Evolutionary conservation across 2,888 invertebrate species (phyloP).

Genomic region (Actias luna): DNA sequence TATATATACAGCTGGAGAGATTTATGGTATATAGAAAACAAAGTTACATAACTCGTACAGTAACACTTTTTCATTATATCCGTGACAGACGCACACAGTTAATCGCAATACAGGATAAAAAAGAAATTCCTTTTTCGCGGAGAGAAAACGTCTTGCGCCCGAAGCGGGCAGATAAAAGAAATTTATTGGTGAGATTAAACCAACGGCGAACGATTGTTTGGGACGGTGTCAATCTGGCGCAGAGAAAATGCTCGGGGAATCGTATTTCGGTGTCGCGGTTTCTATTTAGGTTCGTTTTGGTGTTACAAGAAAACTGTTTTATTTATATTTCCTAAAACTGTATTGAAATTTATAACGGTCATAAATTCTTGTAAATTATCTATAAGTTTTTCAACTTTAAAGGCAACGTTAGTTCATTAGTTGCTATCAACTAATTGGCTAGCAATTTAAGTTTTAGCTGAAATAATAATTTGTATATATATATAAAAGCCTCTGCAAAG

Average conservation of each 20-base stretch:
- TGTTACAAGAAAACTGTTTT: neutral
- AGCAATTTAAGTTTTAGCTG: neutral
- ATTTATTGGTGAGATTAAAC: slow-evolving; percentile 76
- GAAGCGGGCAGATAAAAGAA: slow-evolving; percentile 37
- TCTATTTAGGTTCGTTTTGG: neutral
- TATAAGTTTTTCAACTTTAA: neutral
- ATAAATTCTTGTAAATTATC: neutral
- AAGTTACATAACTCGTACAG: slow-evolving; percentile 6
- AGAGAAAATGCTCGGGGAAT: slow-evolving; percentile 10
- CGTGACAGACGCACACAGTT: slow-evolving; percentile 21
- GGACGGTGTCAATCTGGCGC: slow-evolving; percentile 63
- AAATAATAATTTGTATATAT: too few relatives aligned
- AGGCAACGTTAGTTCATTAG: neutral
- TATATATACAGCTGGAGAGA: neutral
- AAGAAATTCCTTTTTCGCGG: slow-evolving; percentile 12
- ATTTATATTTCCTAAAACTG: neutral
- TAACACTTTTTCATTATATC: slow-evolving; percentile 17
- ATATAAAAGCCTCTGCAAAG: too few relatives aligned
- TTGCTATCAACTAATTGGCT: neutral
- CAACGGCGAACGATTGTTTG: slow-evolving; percentile 56
- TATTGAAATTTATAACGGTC: neutral
- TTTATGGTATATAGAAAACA: slow-evolving; percentile 6
- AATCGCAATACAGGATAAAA: slow-evolving; percentile 29
- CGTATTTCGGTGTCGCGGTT: slow-evolving; percentile 13
- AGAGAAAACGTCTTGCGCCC: slow-evolving; percentile 15